phyloP scores from a whole-genome alignment of 2,797 vertebrate species.

The Xyrichtys novacula region DNA sequence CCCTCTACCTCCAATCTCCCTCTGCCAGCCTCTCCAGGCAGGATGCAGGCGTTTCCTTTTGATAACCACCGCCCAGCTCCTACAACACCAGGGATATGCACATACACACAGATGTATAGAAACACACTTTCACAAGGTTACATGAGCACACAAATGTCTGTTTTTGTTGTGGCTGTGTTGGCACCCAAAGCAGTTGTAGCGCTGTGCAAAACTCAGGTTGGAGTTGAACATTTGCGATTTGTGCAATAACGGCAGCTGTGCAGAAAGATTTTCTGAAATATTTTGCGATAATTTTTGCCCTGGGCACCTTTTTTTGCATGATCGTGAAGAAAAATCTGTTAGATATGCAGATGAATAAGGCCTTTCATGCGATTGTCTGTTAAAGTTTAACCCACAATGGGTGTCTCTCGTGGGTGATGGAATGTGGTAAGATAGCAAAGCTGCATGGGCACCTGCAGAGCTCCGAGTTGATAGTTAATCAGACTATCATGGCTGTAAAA shows the following conservation, averaged over 20 bases:
- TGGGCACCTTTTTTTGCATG: conserved; percentile 4
- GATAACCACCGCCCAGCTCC: conserved; percentile 63
- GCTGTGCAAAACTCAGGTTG: conserved; percentile 35
- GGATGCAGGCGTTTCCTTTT: conserved; percentile 80
- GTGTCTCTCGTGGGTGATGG: conserved; percentile 59
- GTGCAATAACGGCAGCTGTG: conserved; percentile 15
- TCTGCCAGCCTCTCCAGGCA: conserved; percentile 66
- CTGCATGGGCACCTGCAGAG: conserved; percentile 52
- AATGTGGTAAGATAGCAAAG: conserved; percentile 60
- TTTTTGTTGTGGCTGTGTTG: conserved; percentile 42
- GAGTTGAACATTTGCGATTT: conserved; percentile 22
- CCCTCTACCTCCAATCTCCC: conserved; percentile 8
- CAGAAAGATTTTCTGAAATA: conserved; percentile 4
- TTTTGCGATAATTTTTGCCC: conserved; percentile 6
- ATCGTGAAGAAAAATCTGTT: conserved; percentile 6
- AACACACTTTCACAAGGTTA: conserved; percentile 51
- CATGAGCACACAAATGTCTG: conserved; percentile 39
- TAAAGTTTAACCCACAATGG: conserved; percentile 73
- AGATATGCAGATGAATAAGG: conserved; percentile 48
- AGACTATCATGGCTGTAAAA: conserved; percentile 64
- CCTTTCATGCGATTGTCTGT: conserved; percentile 50
- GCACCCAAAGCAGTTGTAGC: conserved; percentile 14
- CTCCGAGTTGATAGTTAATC: conserved; percentile 72
- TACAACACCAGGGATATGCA: conserved; percentile 35
- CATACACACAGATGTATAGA: conserved; percentile 49